Evolutionary conservation across 2,888 invertebrate genomes (phyloP).

Genomic region (Heliconius aoede): DNA sequence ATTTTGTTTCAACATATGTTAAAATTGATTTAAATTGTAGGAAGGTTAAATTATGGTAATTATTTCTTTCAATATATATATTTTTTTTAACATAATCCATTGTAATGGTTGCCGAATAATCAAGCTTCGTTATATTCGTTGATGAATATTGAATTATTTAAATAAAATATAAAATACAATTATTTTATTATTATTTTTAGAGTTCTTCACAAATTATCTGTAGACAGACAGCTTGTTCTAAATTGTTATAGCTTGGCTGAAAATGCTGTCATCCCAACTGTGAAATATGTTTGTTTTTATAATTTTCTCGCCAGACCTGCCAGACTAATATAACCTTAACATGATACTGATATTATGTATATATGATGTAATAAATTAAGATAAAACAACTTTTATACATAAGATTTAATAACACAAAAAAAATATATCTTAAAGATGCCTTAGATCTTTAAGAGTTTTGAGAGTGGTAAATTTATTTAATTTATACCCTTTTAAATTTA

Average conservation of each 20-base stretch:
- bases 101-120: conserved; percentile 71
- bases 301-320: conserved; percentile 70
- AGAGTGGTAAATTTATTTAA: conserved; percentile 62
- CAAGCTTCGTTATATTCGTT: conserved; percentile 53
- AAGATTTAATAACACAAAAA: conserved; percentile 58
- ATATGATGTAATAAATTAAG: conserved; percentile 82
- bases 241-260: conserved; percentile 64
- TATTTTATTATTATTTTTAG: conserved; percentile 6
- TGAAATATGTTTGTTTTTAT: conserved; percentile 58
- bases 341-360: conserved; percentile 82
- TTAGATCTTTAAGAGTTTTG: conserved; percentile 75
- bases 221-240: conserved; percentile 30
- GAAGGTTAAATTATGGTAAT: conserved; percentile 51
- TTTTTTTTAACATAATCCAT: conserved; percentile 10
- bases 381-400: conserved; percentile 66
- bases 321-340: conserved; percentile 76
- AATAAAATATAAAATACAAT: background rate
- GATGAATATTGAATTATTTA: conserved; percentile 8
- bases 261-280: conserved; percentile 61
- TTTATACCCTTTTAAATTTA: conserved; percentile 63
- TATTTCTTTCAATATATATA: conserved; percentile 57
- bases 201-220: background rate
- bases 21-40: conserved; percentile 29
- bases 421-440: conserved; percentile 71
- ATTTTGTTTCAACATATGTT: conserved; percentile 3